Percentiles rank a stretch among this genome's conserved stretches.
These are phyloP conservation scores for Vanessa cardui DNA, from an alignment of 2,888 invertebrate species.

Conservation along the genomic window DNA sequence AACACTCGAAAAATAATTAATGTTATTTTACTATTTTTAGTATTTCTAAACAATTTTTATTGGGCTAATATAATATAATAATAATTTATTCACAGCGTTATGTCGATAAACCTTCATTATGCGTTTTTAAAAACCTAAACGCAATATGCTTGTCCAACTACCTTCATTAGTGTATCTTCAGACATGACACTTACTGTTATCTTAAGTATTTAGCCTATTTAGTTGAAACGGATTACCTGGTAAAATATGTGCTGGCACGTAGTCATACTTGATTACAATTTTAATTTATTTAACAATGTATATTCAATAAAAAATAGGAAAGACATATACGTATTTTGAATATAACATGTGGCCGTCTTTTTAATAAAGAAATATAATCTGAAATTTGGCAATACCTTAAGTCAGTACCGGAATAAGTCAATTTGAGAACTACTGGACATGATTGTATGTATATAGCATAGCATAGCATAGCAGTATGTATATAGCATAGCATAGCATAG, in stretches of 20 bases:
- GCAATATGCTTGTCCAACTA: slow-evolving; percentile 35
- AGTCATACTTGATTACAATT: slow-evolving; percentile 12
- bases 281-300: background rate
- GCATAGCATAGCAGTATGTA: too few relatives aligned
- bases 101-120: background rate
- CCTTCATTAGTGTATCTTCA: slow-evolving; percentile 54
- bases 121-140: slow-evolving; percentile 22
- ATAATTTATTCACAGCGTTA: background rate
- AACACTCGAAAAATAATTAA: too few relatives aligned
- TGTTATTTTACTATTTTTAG: too few relatives aligned
- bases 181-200: slow-evolving; percentile 57
- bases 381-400: too few relatives aligned
- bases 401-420: too few relatives aligned
- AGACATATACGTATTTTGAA: background rate
- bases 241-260: slow-evolving; percentile 19
- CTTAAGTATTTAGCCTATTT: slow-evolving; percentile 60
- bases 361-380: too few relatives aligned
- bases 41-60: background rate
- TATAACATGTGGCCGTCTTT: too few relatives aligned
- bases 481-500: too few relatives aligned
- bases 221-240: slow-evolving; percentile 42
- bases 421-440: too few relatives aligned
- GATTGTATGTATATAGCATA: too few relatives aligned
- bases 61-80: too few relatives aligned
- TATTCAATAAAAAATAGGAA: background rate